Evolutionary conservation across 37 sponge, comb jelly and placozoan genomes (phyloP).

Genomic region (Dysidea cf. avara): DNA sequence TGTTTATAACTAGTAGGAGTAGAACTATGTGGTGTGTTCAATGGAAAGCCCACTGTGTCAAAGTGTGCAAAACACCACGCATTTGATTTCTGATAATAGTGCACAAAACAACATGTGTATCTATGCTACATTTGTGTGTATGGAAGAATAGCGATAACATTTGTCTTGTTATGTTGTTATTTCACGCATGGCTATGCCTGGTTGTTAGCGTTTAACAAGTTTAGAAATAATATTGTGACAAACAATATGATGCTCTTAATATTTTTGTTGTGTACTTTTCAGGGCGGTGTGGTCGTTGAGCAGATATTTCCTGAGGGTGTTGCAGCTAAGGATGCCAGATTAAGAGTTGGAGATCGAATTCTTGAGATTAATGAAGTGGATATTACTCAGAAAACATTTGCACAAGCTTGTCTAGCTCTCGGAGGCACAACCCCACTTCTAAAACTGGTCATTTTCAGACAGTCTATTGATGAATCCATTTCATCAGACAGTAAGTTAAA

Average conservation of each 20-base stretch:
- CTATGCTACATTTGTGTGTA: too few relatives aligned
- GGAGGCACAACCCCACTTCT: slow-evolving; percentile 47
- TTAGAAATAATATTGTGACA: neutral
- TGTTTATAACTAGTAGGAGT: too few relatives aligned
- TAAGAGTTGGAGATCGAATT: slow-evolving; percentile 61
- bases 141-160: too few relatives aligned
- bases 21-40: too few relatives aligned
- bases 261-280: neutral
- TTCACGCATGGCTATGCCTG: too few relatives aligned
- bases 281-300: slow-evolving; percentile 64
- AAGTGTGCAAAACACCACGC: too few relatives aligned
- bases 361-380: slow-evolving; percentile 61
- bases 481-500: too few relatives aligned
- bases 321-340: slow-evolving; percentile 62
- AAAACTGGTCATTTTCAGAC: slow-evolving; percentile 56
- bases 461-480: slow-evolving; percentile 3
- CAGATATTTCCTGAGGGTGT: slow-evolving; percentile 66
- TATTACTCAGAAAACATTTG: slow-evolving; percentile 32
- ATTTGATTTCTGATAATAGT: too few relatives aligned
- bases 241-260: neutral
- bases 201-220: too few relatives aligned
- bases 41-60: too few relatives aligned
- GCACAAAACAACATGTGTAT: too few relatives aligned
- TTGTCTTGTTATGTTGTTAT: too few relatives aligned
- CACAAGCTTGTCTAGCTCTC: slow-evolving; percentile 54